Evolutionary conservation across 2,113 vertebrate genomes (phyloP), one percentile per base, ranked within the genome.

Genomic region (Chamaetylas fuelleborni): DNA sequence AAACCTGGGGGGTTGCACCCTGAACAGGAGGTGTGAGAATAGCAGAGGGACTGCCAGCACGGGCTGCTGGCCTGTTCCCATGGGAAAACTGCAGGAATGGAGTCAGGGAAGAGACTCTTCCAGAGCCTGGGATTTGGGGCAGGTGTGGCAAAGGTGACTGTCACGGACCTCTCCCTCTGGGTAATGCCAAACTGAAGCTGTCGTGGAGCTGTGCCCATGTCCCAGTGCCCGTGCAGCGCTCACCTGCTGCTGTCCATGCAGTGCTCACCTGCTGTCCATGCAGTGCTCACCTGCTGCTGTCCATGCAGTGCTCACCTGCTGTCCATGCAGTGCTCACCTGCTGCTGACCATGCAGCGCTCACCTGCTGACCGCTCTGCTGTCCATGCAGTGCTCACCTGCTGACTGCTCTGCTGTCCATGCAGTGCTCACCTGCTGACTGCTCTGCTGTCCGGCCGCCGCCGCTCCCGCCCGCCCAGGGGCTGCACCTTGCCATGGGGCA

Each of bases 261-360:
- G 3, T 24, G 47, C 47, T 48, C 47, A 47, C 47, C 47, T 48
- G 47, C 20, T 43, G 70, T 43, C 60, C 1, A 1, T 9, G 2
- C 3, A 3, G 19, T 5, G 79, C 99, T 98, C 94, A 99, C 99
- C 98, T 99, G 80, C 98, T 98, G 47, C 98, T 47, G 47, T 48
- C 47, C 47, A 23, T 48, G 22, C 47, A 48, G 5, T 23, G 45
- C 22, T 47, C 45, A 47, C 47, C 47, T 48, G 40, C 40, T 42
- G 40, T 48, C 23, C 47, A 24, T 48, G 47, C 47, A 48, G 23
- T 24, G 47, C 22, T 48, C 47, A 48, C 47, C 47, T 48, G 47
- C 8, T 20, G 9, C 38, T 40, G 38, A 5, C 38, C 38, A 12
- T 40, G 38, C 38, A 40, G 42, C 7, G 42, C 38, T 40, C 38